Percentiles rank a stretch among this genome's conserved stretches.
phyloP scores from a whole-genome alignment of 2,113 vertebrate species.

The Rhinolophus ferrumequinum region DNA sequence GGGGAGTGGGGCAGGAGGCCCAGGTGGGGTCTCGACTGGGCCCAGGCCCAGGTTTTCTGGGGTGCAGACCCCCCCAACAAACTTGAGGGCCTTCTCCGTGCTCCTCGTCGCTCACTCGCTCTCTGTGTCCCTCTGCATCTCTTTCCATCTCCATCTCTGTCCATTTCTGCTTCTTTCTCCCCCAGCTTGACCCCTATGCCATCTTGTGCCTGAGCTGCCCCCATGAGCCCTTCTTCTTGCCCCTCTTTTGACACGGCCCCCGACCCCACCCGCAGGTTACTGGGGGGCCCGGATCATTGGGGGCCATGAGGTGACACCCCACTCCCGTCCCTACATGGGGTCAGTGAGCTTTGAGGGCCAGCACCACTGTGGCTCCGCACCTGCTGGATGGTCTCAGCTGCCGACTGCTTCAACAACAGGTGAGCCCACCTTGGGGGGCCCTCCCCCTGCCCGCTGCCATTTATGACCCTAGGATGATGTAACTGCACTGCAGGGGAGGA shows the following conservation, averaged over 20 bases:
- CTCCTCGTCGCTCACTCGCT: too few relatives aligned
- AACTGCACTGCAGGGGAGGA: too few relatives aligned
- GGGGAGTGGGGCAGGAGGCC: neutral
- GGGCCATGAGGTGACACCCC: slow-evolving; percentile 83
- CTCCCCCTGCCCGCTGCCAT: fast-evolving
- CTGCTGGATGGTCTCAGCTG: slow-evolving; percentile 85
- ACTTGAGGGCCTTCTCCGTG: fast-evolving
- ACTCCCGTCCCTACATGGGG: slow-evolving; percentile 90
- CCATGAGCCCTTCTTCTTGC: neutral
- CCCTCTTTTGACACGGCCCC: neutral
- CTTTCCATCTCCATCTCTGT: neutral
- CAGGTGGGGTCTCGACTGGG: neutral
- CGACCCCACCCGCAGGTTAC: slow-evolving; percentile 73
- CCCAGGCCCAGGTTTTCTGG: neutral
- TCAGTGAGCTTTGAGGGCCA: slow-evolving; percentile 80
- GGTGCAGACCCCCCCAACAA: neutral
- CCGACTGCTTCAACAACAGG: slow-evolving; percentile 80
- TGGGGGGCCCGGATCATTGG: slow-evolving; percentile 85
- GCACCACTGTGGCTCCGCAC: slow-evolving; percentile 79
- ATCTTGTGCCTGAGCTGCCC: neutral
- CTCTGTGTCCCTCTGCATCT: neutral
- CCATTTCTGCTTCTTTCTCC: neutral
- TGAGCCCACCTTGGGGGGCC: neutral
- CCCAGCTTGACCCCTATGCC: fast-evolving
- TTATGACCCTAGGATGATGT: neutral